Evolutionary conservation across 2,888 invertebrate species (phyloP).

Genomic region (Thalpophila matura): DNA sequence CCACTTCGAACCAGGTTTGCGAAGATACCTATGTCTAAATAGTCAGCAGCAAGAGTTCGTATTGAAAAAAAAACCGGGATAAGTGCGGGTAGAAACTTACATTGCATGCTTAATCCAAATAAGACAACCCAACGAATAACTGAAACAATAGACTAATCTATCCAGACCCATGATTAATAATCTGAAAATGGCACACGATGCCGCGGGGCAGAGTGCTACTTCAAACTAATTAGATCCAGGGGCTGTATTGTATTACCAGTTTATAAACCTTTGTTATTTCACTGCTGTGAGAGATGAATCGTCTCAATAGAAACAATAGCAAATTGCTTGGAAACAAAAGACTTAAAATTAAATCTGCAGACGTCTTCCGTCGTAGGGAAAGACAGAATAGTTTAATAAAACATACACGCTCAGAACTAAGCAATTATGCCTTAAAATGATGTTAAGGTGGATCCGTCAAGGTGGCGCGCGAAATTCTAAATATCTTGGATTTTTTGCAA

Average conservation of each 20-base stretch:
- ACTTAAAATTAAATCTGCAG: conserved; percentile 60
- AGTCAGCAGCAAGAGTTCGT: too few relatives aligned
- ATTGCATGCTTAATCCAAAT: too few relatives aligned
- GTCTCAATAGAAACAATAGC: conserved; percentile 62
- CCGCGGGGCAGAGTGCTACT: conserved; percentile 39
- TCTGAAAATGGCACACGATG: conserved; percentile 32
- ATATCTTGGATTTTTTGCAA: too few relatives aligned
- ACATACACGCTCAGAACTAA: conserved; percentile 38
- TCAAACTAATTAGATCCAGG: conserved; percentile 54
- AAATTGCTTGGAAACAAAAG: conserved; percentile 64
- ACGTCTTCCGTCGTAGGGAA: conserved; percentile 53
- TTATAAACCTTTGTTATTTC: conserved; percentile 59
- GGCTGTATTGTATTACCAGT: conserved; percentile 61
- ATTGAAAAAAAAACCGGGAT: too few relatives aligned
- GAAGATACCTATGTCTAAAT: too few relatives aligned
- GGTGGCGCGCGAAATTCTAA: too few relatives aligned
- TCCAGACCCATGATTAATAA: conserved; percentile 13
- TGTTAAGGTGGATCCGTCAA: too few relatives aligned
- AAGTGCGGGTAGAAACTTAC: too few relatives aligned
- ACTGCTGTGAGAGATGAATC: conserved; percentile 42
- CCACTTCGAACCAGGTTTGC: too few relatives aligned
- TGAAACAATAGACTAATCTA: background rate
- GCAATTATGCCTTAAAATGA: conserved; percentile 57
- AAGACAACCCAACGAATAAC: background rate
- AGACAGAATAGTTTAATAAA: conserved; percentile 65